A percentile compares a stretch with the other conserved stretches of the same genome.
phyloP scores from a whole-genome alignment of 2,888 invertebrate species.

The Cephus nigrinus region DNA sequence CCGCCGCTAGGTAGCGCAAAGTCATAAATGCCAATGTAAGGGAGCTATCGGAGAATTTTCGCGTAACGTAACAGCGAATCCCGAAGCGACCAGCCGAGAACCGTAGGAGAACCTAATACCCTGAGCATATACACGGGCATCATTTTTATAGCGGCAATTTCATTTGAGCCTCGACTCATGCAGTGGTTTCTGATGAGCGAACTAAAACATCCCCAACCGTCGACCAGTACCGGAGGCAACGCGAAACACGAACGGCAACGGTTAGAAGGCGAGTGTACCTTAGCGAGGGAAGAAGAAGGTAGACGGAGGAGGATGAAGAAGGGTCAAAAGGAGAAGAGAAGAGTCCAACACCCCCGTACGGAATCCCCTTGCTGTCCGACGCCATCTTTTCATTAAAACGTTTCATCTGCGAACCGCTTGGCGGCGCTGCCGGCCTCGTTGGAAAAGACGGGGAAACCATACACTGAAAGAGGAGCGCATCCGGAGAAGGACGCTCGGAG shows the following conservation, averaged over 20 bases:
- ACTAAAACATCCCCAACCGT: conserved; percentile 24
- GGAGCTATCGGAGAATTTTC: background rate
- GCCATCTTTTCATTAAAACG: conserved; percentile 65
- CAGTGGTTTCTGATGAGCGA: conserved; percentile 63
- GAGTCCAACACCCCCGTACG: background rate
- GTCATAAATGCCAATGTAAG: background rate
- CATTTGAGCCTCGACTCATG: conserved; percentile 63
- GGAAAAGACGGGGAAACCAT: conserved; percentile 15
- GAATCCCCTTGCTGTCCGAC: conserved; percentile 20
- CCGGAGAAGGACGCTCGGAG: background rate
- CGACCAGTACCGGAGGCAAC: background rate
- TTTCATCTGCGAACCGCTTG: conserved; percentile 52
- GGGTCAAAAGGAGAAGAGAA: background rate
- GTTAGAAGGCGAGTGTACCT: conserved; percentile 27
- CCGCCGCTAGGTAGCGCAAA: background rate
- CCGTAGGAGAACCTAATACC: conserved; percentile 52
- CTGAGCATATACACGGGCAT: conserved; percentile 57
- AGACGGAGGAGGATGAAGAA: conserved; percentile 9
- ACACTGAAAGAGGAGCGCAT: background rate
- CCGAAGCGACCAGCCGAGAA: conserved; percentile 30
- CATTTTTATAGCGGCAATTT: conserved; percentile 65
- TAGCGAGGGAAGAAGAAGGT: conserved; percentile 22
- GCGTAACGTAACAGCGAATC: conserved; percentile 26
- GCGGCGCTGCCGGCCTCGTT: conserved; percentile 43
- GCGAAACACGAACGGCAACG: conserved; percentile 22